Evolutionary conservation across 2,797 vertebrate species (phyloP), one percentile per base, ranked within the genome.

Genomic region (Avahi laniger): DNA sequence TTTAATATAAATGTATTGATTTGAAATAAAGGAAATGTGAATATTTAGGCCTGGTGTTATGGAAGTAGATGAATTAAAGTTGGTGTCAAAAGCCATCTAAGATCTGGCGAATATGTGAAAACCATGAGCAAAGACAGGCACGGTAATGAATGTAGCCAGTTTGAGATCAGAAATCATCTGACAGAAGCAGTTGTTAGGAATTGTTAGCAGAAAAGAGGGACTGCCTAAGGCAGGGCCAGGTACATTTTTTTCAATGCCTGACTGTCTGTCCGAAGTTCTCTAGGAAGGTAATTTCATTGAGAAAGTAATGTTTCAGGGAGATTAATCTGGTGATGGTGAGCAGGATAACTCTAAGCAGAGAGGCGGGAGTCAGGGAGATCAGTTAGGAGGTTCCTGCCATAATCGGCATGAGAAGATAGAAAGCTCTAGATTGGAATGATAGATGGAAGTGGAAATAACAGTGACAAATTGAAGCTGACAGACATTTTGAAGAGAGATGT

Each of bases 291-390:
- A 88, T 92, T 78, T n/a, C 43, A 91, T 78, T 28, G 38, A 93
- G 80, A 91, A 94, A 91, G 78, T 61, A 93, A 33, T 79, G 7
- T 91, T 93, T 97, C 87, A 80, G 35, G 26, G 65, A 90, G 54
- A 54, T 85, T 87, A 65, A 81, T 96, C 73, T 79, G 35, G 54
- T 70, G 75, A 35, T 92, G 54, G 65, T 43, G 22, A 88, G 54
- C 63, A 83, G 63, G 33, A 91, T 75, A 76, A 54, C 79, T 87
- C 89, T 82, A 80, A 92, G 59, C n/a, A 89, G 69, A 79, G 30
- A 84, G 61, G 82, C 28, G n/a, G 30, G 35, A 93, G 28, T 94
- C 81, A 46, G 28, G 78, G n/a, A 76, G 41, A 92, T 87, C 41
- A 73, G 57, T 89, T 92, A 94, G 83, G 50, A 89, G 38, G 15